phyloP scores from a whole-genome alignment of 2,888 invertebrate species.

The Phrixothrix hirtus region DNA sequence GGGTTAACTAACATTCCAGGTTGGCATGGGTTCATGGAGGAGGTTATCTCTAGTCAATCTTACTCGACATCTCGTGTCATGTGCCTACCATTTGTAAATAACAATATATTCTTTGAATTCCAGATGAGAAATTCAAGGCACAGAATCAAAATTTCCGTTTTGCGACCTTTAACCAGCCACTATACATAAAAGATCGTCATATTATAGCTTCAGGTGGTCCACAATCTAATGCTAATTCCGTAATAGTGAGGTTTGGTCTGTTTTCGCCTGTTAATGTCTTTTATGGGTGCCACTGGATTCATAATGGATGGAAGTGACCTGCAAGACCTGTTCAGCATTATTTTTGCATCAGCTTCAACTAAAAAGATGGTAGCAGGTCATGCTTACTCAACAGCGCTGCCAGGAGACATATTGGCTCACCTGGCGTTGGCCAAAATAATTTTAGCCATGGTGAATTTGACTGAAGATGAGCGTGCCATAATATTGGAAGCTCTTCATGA shows the following conservation, averaged over 20 bases:
- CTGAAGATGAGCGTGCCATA: too few relatives aligned
- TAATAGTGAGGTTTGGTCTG: neutral
- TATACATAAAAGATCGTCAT: neutral
- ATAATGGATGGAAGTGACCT: slow-evolving; percentile 4
- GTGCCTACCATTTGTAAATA: neutral
- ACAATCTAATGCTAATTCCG: neutral
- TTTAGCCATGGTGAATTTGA: too few relatives aligned
- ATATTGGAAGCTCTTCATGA: too few relatives aligned
- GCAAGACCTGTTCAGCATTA: neutral
- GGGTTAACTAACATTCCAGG: neutral
- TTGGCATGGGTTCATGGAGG: neutral
- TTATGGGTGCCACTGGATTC: slow-evolving; percentile 1
- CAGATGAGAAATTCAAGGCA: too few relatives aligned
- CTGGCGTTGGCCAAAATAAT: too few relatives aligned
- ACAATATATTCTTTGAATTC: too few relatives aligned
- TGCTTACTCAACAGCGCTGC: neutral
- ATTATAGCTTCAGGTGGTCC: neutral
- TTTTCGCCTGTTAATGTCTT: slow-evolving; percentile 1
- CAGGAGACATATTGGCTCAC: too few relatives aligned
- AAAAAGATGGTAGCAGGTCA: neutral
- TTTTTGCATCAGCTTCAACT: neutral
- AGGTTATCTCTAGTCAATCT: neutral
- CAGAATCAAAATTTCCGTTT: too few relatives aligned
- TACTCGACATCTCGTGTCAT: neutral
- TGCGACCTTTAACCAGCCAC: neutral